phyloP scores from a whole-genome alignment of 2,888 invertebrate species.

The Hoplodrina blanda region DNA sequence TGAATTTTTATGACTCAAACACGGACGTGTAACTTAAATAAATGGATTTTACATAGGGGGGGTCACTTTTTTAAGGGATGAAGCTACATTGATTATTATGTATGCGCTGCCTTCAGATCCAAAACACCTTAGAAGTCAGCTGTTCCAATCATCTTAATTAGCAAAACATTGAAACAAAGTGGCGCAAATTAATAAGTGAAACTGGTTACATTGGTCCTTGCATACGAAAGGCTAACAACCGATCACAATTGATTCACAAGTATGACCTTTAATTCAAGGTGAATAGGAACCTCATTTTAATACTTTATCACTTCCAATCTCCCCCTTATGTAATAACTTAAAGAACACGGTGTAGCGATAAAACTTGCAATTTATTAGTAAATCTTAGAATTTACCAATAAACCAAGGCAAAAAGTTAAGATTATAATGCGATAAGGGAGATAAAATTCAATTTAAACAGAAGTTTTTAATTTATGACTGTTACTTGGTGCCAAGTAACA shows the following conservation, averaged over 20 bases:
- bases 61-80: too few relatives aligned
- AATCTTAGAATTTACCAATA: conserved; percentile 7
- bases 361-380: background rate
- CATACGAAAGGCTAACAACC: conserved; percentile 46
- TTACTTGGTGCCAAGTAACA: conserved; percentile 13
- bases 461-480: conserved; percentile 27
- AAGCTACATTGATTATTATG: too few relatives aligned
- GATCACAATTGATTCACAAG: conserved; percentile 50
- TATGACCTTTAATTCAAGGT: conserved; percentile 54
- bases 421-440: background rate
- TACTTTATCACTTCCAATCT: conserved; percentile 12
- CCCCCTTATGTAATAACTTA: background rate
- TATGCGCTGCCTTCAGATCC: too few relatives aligned
- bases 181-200: conserved; percentile 37
- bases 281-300: conserved; percentile 22
- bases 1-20: too few relatives aligned
- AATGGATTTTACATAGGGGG: too few relatives aligned
- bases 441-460: conserved; percentile 19
- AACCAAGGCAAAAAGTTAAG: background rate
- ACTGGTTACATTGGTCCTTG: conserved; percentile 42
- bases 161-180: conserved; percentile 21
- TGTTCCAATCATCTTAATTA: conserved; percentile 24
- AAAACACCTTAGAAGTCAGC: background rate
- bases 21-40: too few relatives aligned
- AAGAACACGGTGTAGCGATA: background rate